Conservation (phyloP, 2,888 invertebrate species). For the Thysanoteuthis rhombus region DNA sequence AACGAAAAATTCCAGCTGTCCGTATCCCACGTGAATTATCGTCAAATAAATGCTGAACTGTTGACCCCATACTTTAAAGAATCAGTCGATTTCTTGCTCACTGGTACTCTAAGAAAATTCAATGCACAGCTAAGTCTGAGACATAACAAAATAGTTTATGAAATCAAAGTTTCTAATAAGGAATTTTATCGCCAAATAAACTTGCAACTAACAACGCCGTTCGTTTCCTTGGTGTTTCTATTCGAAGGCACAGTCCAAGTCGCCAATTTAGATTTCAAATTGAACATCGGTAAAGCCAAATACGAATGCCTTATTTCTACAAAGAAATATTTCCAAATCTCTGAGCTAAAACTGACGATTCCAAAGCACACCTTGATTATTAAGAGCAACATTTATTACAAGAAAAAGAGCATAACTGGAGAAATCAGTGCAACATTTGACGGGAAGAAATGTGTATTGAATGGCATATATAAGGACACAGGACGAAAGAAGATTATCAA, state of each 20-base stretch:
- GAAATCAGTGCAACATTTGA: neutral
- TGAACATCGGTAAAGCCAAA: neutral
- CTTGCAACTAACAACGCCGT: neutral
- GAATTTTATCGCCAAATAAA: neutral
- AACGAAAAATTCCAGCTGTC: neutral
- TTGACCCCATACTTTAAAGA: neutral
- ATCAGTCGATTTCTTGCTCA: neutral
- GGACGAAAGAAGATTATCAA: neutral
- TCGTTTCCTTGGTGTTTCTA: neutral
- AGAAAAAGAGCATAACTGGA: neutral
- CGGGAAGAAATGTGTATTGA: neutral
- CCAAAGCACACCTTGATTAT: neutral
- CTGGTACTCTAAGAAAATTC: neutral
- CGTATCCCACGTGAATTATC: neutral
- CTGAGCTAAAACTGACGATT: neutral
- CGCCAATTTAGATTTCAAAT: neutral
- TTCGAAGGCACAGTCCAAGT: neutral
- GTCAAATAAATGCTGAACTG: neutral
- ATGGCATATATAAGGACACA: neutral
- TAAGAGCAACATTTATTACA: neutral
- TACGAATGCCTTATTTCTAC: neutral
- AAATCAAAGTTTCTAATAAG: neutral
- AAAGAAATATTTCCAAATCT: neutral
- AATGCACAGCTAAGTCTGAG: neutral
- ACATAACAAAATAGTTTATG: neutral